Conservation (phyloP, 2,113 vertebrate genomes). For the Hippoglossus stenolepis region DNA sequence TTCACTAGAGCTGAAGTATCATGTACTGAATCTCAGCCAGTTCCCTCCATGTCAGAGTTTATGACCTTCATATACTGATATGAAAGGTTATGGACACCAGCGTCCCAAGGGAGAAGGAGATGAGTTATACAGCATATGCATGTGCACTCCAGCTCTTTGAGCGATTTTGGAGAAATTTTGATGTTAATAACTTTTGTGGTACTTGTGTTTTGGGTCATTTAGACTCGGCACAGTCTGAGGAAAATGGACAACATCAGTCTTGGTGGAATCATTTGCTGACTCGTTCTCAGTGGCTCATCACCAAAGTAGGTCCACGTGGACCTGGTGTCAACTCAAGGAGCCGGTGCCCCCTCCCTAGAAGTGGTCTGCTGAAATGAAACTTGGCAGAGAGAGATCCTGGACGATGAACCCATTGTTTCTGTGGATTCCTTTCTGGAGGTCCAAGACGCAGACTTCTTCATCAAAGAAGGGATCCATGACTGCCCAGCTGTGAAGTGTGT, state of each 20-base stretch:
- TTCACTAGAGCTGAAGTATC: constrained; percentile 24
- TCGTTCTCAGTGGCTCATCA: not conserved
- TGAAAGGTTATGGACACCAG: not conserved
- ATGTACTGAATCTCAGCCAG: constrained; percentile 2
- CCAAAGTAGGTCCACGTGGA: not conserved
- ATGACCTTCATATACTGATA: constrained; percentile 1
- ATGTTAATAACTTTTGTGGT: not conserved
- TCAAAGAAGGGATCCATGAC: not conserved
- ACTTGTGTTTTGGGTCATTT: not conserved
- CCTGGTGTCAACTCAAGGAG: not conserved
- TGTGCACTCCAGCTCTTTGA: not conserved
- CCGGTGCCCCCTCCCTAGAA: not conserved
- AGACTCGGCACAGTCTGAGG: not conserved
- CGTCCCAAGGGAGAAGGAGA: not conserved
- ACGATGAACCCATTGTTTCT: not conserved
- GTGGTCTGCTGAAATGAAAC: not conserved
- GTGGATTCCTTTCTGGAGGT: not conserved
- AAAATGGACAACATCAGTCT: not conserved
- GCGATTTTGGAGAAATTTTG: not conserved
- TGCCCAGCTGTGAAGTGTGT: not conserved
- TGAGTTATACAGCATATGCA: not conserved
- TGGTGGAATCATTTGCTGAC: not conserved
- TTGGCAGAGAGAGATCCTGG: not conserved
- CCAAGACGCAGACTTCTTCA: not conserved
- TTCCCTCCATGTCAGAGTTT: constrained; percentile 10